Evolutionary conservation across 2,888 invertebrate species (phyloP), one percentile per base, ranked within the genome.

Genomic region (Andrena camellia): DNA sequence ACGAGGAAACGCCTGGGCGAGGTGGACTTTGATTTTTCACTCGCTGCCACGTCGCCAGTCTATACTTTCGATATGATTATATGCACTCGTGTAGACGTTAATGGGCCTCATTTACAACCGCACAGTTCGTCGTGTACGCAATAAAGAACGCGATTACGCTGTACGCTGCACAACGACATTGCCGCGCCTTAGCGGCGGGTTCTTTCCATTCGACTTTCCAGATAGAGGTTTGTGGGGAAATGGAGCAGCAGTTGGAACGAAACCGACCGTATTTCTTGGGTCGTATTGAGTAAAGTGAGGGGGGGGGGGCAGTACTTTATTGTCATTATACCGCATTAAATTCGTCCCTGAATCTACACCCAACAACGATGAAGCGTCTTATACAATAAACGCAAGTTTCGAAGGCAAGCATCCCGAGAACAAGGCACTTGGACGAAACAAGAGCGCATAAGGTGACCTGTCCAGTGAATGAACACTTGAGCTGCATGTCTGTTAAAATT

Each of bases 111-210:
- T 80, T 82, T 75, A 67, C 70, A 70, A 71, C n/a, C 31, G 35
- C 29, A 50, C 59, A 23, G 75, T 60, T 35, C 31, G 50, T 23
- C 66, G 31, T 63, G 74, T 50, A 23, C 35, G 52, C 35, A 23
- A 82, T 80, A 80, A 82, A 80, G 68, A 80, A 74, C 57, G n/a
- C 35, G 31, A 63, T 62, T 48, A 33, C 17, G 10, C 42, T n/a
- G 50, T 10, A 20, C 50, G 70, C 73, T 74, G 73, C 66, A 62
- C 68, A 63, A 66, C 35, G 74, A 67, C 71, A 75, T 79, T 74
- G 35, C 79, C 13, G 20, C 48, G 54, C n/a, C 66, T 66, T 10
- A 48, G 29, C 59, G 31, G 8, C n/a, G 26, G 3, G 2, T 10
- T 67, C 77, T 54, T 72, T 77, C 42, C 7, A 42, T 62, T 20